Evolutionary conservation across 1,140 invertebrate genomes (phyloP).

Genomic region (Eulimnadia texana): DNA sequence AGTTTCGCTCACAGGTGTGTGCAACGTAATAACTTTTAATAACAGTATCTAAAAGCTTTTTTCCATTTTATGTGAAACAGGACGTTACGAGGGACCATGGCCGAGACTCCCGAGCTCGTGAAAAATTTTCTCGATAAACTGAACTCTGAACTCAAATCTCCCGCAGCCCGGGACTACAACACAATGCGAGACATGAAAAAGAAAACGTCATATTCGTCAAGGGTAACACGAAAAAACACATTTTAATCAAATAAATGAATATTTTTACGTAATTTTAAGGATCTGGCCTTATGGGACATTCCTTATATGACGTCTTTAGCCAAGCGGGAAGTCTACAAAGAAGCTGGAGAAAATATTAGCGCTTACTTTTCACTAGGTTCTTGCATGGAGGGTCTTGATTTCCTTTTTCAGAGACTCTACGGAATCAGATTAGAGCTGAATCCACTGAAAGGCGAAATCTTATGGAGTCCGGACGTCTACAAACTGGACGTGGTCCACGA

Average conservation of each 20-base stretch:
- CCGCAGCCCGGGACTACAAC: slow-evolving; percentile 51
- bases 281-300: slow-evolving; percentile 64
- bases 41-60: no score
- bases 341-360: slow-evolving; percentile 46
- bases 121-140: slow-evolving; percentile 61
- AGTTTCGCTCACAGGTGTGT: slow-evolving; percentile 65
- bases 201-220: slow-evolving; percentile 29
- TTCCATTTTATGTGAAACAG: slow-evolving; percentile 29
- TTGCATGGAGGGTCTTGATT: slow-evolving; percentile 91
- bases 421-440: slow-evolving; percentile 56
- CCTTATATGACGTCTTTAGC: slow-evolving; percentile 60
- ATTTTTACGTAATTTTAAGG: slow-evolving; percentile 21
- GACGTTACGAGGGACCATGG: slow-evolving; percentile 72
- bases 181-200: slow-evolving; percentile 59
- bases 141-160: slow-evolving; percentile 45
- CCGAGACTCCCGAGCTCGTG: slow-evolving; percentile 62
- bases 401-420: slow-evolving; percentile 63
- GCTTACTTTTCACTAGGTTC: slow-evolving; percentile 86
- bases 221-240: slow-evolving; percentile 18
- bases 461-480: slow-evolving; percentile 72
- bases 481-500: slow-evolving; percentile 71
- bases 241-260: background rate
- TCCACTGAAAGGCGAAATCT: slow-evolving; percentile 57
- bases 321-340: slow-evolving; percentile 50
- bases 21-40: background rate